Percentiles rank a stretch among this genome's conserved stretches.
Conservation (phyloP, 2,113 vertebrate species). For the Cervus canadensis region DNA sequence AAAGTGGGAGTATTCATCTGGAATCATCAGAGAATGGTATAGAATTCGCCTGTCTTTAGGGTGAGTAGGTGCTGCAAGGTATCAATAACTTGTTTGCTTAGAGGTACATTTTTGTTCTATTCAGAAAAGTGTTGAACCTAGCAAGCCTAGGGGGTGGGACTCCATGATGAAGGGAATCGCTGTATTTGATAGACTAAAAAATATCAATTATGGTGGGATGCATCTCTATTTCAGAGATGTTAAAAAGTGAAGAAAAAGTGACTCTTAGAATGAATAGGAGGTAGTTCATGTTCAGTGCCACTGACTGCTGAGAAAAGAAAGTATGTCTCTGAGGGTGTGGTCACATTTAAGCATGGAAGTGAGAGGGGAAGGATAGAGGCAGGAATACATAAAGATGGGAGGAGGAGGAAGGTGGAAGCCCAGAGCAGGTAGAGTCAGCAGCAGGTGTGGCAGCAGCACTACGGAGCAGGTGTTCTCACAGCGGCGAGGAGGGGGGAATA, state of each 20-base stretch:
- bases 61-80: neutral
- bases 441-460: neutral
- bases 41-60: neutral
- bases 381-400: neutral
- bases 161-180: neutral
- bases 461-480: neutral
- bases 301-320: neutral
- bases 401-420: neutral
- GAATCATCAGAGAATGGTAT: neutral
- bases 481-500: neutral
- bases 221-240: neutral
- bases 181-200: neutral
- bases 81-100: neutral
- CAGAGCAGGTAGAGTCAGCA: neutral
- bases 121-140: neutral
- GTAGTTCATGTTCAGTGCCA: neutral
- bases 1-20: neutral
- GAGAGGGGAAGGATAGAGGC: neutral
- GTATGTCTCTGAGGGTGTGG: neutral
- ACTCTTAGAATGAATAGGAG: neutral
- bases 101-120: neutral
- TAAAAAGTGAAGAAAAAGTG: neutral
- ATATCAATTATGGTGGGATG: neutral
- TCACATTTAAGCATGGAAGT: neutral
- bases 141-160: neutral